Evolutionary conservation across 2,113 vertebrate species (phyloP).

Genomic region (Puntigrus tetrazona): DNA sequence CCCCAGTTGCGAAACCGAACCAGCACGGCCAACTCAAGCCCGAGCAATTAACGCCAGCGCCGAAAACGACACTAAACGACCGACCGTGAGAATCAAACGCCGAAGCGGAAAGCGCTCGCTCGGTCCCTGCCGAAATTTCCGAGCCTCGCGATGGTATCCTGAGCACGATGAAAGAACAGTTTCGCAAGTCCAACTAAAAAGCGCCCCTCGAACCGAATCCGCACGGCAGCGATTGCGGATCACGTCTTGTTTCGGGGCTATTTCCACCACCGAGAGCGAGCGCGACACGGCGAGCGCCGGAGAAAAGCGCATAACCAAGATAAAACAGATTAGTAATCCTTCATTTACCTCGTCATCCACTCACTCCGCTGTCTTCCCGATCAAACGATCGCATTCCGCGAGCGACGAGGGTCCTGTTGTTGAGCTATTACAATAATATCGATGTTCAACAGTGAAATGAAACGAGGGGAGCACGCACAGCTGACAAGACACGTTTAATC

Average conservation of each 20-base stretch:
- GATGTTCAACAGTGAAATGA: conserved; percentile 54
- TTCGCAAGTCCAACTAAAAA: conserved; percentile 31
- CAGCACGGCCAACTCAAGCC: conserved; percentile 16
- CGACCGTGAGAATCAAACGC: conserved; percentile 21
- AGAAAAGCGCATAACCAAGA: conserved; percentile 40
- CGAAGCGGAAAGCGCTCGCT: conserved; percentile 25
- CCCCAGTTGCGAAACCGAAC: conserved; percentile 1
- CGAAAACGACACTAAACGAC: background rate
- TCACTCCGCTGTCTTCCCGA: conserved; percentile 18
- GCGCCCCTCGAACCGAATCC: conserved; percentile 15
- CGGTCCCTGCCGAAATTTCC: conserved; percentile 22
- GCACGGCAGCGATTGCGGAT: background rate
- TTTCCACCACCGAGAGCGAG: background rate
- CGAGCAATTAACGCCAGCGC: conserved; percentile 15
- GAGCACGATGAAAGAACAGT: conserved; percentile 41
- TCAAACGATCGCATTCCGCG: conserved; percentile 33
- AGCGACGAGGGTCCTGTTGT: conserved; percentile 7
- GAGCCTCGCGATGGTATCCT: conserved; percentile 4
- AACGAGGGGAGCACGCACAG: conserved; percentile 50
- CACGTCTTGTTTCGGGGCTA: conserved; percentile 25
- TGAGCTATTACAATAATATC: conserved; percentile 36
- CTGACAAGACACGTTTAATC: conserved; percentile 61
- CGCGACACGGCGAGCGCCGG: background rate
- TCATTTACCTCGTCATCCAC: conserved; percentile 54
- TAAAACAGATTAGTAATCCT: conserved; percentile 48